A percentile compares a stretch with the other conserved stretches of the same genome.
Conservation (phyloP, 2,797 vertebrate genomes). For the Gymnopithys bicolor region DNA sequence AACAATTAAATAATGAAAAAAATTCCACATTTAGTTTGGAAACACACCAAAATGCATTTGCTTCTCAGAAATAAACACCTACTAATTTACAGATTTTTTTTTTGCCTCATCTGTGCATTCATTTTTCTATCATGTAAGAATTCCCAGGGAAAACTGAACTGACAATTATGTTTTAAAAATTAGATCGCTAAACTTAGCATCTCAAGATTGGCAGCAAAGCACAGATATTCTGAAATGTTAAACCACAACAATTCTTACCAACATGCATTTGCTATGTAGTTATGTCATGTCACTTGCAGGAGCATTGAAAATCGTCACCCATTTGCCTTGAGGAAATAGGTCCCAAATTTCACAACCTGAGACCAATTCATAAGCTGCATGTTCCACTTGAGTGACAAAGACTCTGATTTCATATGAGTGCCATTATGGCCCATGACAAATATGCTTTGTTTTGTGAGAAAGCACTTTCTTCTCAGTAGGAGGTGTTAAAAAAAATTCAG, state of each 20-base stretch:
- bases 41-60: background rate
- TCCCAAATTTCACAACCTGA: background rate
- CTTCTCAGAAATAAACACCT: background rate
- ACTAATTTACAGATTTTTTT: background rate
- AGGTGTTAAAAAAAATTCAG: background rate
- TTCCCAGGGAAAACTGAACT: background rate
- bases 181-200: background rate
- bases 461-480: background rate
- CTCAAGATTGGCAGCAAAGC: background rate
- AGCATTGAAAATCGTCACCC: background rate
- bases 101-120: background rate
- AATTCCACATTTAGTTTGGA: background rate
- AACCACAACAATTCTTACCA: background rate
- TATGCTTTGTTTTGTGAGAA: background rate
- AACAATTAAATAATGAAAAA: background rate
- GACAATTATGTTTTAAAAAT: background rate
- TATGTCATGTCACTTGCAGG: background rate
- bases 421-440: background rate
- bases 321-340: background rate
- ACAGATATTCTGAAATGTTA: background rate
- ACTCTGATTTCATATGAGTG: background rate
- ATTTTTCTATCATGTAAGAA: background rate
- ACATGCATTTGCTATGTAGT: background rate
- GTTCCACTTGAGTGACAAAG: background rate
- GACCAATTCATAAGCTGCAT: background rate